A percentile compares a stretch with the other conserved stretches of the same genome.
Conservation (phyloP, 2,113 vertebrate species). For the Pachycephala philippinensis region DNA sequence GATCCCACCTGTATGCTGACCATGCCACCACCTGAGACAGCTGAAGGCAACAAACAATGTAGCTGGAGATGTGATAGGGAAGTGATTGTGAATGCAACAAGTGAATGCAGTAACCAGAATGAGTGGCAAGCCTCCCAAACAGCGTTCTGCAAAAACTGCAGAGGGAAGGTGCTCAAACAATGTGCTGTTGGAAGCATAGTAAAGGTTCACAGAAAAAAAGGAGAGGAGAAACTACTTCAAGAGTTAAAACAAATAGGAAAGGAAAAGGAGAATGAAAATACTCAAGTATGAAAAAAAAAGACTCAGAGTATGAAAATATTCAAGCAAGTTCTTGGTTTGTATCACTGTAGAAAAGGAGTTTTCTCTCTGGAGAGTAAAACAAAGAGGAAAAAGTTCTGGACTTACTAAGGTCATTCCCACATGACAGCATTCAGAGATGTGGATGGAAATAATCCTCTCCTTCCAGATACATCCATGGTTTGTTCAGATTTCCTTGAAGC, state of each 20-base stretch:
- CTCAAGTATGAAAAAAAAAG: not conserved
- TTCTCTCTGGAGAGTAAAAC: conserved; percentile 11
- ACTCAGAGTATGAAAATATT: not conserved
- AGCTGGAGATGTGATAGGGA: not conserved
- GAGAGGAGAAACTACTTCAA: not conserved
- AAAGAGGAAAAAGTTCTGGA: not conserved
- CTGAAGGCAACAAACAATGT: not conserved
- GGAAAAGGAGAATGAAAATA: not conserved
- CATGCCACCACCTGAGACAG: not conserved
- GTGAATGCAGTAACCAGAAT: not conserved
- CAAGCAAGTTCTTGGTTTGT: not conserved
- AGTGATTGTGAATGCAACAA: not conserved
- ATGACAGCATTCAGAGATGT: conserved; percentile 29
- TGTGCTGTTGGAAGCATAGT: not conserved
- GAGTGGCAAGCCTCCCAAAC: not conserved
- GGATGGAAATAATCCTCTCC: not conserved
- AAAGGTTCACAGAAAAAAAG: not conserved
- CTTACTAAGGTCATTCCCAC: conserved; percentile 54
- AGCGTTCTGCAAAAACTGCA: not conserved
- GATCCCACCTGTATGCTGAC: not conserved
- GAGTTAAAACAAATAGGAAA: not conserved
- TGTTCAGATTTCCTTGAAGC: conserved; percentile 7
- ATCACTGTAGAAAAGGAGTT: not conserved
- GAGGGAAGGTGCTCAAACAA: not conserved
- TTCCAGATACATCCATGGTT: conserved; percentile 15